These are phyloP conservation scores for Drosophila micromelanica DNA, from an alignment of 1,140 invertebrate genomes.

Conservation along the genomic window DNA sequence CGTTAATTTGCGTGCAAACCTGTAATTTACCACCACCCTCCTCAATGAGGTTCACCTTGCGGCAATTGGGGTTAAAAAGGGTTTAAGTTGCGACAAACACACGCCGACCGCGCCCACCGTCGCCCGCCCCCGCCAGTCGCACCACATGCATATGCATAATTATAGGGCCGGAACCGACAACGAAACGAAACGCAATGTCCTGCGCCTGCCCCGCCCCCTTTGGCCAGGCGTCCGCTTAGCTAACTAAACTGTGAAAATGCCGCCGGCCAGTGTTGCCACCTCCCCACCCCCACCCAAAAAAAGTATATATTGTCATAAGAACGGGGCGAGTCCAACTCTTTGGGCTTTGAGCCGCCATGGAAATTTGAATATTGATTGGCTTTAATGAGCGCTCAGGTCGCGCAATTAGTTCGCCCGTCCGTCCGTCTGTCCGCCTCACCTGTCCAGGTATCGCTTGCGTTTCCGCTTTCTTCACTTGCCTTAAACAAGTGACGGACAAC, in stretches of 20 bases:
- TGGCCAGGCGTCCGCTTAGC: slow-evolving; percentile 45
- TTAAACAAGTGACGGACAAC: background rate
- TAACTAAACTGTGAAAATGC: slow-evolving; percentile 81
- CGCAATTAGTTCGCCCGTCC: slow-evolving; percentile 56
- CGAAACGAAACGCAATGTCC: slow-evolving; percentile 28
- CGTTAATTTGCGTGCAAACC: slow-evolving; percentile 75
- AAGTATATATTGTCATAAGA: no score
- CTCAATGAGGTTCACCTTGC: background rate
- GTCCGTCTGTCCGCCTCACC: background rate
- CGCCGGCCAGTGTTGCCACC: slow-evolving; percentile 16
- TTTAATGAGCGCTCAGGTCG: slow-evolving; percentile 71
- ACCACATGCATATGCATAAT: slow-evolving; percentile 77
- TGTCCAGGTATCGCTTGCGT: slow-evolving; percentile 17
- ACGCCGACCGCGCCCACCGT: background rate
- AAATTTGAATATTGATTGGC: slow-evolving; percentile 81
- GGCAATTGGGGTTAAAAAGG: slow-evolving; percentile 78
- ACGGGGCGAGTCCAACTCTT: slow-evolving; percentile 4
- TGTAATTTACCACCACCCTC: slow-evolving; percentile 54
- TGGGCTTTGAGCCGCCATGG: slow-evolving; percentile 6
- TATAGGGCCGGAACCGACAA: slow-evolving; percentile 66
- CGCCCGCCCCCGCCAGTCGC: background rate
- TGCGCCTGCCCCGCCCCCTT: background rate
- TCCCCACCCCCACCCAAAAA: no score
- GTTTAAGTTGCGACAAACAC: slow-evolving; percentile 70
- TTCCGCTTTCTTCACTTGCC: slow-evolving; percentile 15